Conservation (phyloP, 1,140 invertebrate species). For the Rhopalosiphum maidis region DNA sequence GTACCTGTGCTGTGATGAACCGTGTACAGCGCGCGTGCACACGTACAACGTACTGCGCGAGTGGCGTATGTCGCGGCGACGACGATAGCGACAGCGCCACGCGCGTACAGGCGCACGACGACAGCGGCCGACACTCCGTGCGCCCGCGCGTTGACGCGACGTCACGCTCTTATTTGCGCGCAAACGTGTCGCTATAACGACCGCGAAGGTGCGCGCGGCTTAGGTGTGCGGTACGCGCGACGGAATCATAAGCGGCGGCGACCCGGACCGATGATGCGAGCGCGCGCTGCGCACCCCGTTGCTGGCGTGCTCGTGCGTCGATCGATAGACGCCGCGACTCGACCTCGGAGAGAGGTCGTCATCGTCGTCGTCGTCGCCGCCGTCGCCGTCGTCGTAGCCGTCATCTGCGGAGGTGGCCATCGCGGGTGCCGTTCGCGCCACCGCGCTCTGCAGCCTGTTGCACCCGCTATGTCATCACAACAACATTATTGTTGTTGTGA, state of each 20-base stretch:
- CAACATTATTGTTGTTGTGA: background rate
- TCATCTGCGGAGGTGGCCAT: background rate
- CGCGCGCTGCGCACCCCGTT: background rate
- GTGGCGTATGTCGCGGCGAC: no score
- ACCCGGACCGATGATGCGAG: constrained; percentile 30
- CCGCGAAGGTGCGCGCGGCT: background rate
- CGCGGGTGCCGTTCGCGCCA: background rate
- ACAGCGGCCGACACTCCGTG: no score
- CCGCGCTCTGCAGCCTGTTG: background rate
- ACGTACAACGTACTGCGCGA: background rate
- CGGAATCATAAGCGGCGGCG: background rate
- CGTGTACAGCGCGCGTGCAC: background rate
- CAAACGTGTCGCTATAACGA: background rate
- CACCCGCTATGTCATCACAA: background rate
- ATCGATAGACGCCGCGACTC: constrained; percentile 30
- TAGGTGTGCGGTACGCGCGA: background rate
- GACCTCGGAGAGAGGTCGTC: background rate
- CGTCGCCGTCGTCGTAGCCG: background rate
- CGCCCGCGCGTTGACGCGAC: background rate
- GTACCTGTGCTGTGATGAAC: background rate
- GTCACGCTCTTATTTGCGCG: background rate
- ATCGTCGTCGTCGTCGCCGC: background rate
- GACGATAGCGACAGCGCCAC: background rate
- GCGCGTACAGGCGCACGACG: background rate
- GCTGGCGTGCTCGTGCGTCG: background rate